These are phyloP conservation scores for Paratrypauchen microcephalus DNA, from an alignment of 2,797 vertebrate genomes.

Conservation along the genomic window DNA sequence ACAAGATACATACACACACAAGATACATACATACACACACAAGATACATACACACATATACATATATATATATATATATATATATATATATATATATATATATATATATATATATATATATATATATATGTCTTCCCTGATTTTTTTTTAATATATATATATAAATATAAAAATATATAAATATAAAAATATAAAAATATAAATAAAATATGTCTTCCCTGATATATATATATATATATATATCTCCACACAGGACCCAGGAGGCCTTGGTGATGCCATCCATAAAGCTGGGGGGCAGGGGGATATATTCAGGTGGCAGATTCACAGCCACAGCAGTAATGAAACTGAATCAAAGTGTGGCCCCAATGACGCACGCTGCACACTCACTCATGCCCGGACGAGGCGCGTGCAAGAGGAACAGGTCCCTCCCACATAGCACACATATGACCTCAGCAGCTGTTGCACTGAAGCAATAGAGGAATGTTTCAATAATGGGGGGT, in stretches of 20 bases:
- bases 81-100: no score
- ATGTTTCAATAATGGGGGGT: not conserved
- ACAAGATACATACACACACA: not conserved
- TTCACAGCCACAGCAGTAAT: conserved; percentile 62
- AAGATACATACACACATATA: conserved; percentile 20
- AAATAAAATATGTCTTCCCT: no score
- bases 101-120: no score
- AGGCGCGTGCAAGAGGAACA: conserved; percentile 35
- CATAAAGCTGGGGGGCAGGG: conserved; percentile 46
- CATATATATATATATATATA: no score
- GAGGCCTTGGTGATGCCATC: conserved; percentile 42
- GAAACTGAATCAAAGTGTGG: conserved; percentile 56
- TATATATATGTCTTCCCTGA: no score
- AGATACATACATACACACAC: conserved; percentile 3
- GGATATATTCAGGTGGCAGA: conserved; percentile 55
- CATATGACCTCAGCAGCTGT: conserved; percentile 11
- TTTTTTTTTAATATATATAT: no score
- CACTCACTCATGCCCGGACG: conserved; percentile 26
- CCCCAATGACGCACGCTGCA: conserved; percentile 42
- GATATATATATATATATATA: no score
- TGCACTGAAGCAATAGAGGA: conserved; percentile 1
- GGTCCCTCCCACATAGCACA: conserved; percentile 32
- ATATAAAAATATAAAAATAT: no score
- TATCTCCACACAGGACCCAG: conserved; percentile 18
- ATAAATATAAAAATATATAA: no score